Base-by-base conservation (phyloP, 2,888 invertebrate genomes). In the Diplolepis rosae region DNA sequence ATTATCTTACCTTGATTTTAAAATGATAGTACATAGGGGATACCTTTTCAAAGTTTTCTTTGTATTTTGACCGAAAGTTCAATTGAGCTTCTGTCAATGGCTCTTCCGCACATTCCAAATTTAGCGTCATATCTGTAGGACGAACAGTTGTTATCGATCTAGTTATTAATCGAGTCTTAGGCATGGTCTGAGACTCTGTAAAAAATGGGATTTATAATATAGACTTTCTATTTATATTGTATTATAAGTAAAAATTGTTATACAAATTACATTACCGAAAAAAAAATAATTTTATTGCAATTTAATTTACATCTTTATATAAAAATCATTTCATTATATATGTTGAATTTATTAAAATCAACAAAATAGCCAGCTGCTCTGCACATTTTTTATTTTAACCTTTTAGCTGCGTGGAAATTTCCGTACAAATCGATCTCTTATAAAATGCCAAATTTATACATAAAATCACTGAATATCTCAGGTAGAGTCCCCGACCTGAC, bases 101-200 rank as follows among this genome's bases (percentile, higher is more conserved):
- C 45, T 91, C 91, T 22, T 90, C 90, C 11, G 76, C 75, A 75
- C 91, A 91, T 65, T 90, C 90, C 85, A 91, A 78, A 71, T 85
- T 85, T 22, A 89, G 75, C 4, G 87, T 86, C 87, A 88, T 86
- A 1, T 86, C 81, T 45, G 75, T 9, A 45, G 85, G 84, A 18
- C 86, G 82, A 69, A 76, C 80, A 4, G 71, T 82, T 1, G 79
- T 79, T 11, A 85, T 72, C 0, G 87, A 83, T 2, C 85, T 84
- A 2, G 84, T 80, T 24, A 83, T 69, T 6, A 85, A 48, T 30
- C 83, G 81, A 72, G 74, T 74, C 66, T 83, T 82, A 4, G 85
- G 79, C 86, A 87, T 85, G 30, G 76, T 74, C 13, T 27, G 24
- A 7, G 24, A 11, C 24, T 22, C 61, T 61, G 24, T 24, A 24